These are phyloP conservation scores for Coracias cyanogaster DNA, from an alignment of 2,797 vertebrate genomes.

Conservation along the genomic window DNA sequence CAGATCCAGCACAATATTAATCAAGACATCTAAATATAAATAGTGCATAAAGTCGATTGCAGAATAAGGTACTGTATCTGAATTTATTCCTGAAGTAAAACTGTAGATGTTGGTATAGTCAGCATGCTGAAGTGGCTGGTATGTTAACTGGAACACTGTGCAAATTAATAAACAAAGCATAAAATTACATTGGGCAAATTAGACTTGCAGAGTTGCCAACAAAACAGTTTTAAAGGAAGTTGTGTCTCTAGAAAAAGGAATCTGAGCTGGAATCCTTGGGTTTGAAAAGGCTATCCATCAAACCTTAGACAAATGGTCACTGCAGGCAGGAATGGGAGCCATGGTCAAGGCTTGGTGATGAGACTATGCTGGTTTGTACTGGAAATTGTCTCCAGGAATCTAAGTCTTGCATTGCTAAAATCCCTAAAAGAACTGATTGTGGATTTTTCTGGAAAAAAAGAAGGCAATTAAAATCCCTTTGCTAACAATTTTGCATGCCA, in stretches of 20 bases:
- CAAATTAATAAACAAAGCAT: conserved; percentile 19
- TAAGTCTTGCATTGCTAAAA: neutral
- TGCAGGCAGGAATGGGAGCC: neutral
- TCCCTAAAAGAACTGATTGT: neutral
- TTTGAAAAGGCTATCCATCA: neutral
- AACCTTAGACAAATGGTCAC: neutral
- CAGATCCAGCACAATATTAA: neutral
- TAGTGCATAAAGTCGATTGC: neutral
- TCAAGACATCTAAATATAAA: neutral
- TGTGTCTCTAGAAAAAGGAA: neutral
- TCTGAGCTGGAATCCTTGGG: neutral
- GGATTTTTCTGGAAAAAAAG: neutral
- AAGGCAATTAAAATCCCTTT: neutral
- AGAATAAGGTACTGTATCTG: neutral
- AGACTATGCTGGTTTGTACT: neutral
- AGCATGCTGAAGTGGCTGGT: neutral
- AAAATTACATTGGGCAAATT: neutral
- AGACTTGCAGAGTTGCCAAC: neutral
- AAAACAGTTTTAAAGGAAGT: neutral
- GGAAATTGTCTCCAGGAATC: neutral
- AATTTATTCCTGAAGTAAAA: neutral
- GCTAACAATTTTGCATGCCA: neutral
- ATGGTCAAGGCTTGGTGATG: neutral
- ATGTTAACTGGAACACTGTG: neutral
- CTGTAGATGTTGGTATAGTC: neutral